These are phyloP conservation scores for Ovibos moschatus DNA, from an alignment of 2,113 vertebrate genomes.

Conservation along the genomic window DNA sequence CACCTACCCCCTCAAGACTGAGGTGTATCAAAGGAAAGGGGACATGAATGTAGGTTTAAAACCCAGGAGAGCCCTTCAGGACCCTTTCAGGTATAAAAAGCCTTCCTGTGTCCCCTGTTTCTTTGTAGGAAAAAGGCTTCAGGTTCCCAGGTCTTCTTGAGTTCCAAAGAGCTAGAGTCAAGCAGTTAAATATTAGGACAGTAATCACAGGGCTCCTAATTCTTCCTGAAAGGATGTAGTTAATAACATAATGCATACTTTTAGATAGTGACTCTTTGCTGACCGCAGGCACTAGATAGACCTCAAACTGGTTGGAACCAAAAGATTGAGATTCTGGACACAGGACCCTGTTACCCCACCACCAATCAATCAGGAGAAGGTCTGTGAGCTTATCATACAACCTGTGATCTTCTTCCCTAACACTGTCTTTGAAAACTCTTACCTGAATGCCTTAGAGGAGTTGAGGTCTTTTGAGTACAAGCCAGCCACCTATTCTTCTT, in stretches of 20 bases:
- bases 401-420: neutral
- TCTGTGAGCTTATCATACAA: neutral
- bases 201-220: neutral
- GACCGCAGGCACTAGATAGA: neutral
- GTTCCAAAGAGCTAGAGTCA: neutral
- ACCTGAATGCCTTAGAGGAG: neutral
- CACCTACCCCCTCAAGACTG: neutral
- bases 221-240: neutral
- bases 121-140: neutral
- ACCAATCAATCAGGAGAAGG: neutral
- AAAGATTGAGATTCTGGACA: neutral
- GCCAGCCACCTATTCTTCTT: neutral
- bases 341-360: neutral
- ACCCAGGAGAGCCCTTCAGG: neutral
- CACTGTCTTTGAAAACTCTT: neutral
- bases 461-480: neutral
- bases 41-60: neutral
- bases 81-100: neutral
- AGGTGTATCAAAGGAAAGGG: neutral
- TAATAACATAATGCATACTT: neutral
- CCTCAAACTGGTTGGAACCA: neutral
- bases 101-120: neutral
- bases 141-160: neutral
- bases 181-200: neutral
- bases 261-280: neutral